A percentile compares a stretch with the other conserved stretches of the same genome.
phyloP scores from a whole-genome alignment of 2,888 invertebrate genomes.

The Phasia obesa region DNA sequence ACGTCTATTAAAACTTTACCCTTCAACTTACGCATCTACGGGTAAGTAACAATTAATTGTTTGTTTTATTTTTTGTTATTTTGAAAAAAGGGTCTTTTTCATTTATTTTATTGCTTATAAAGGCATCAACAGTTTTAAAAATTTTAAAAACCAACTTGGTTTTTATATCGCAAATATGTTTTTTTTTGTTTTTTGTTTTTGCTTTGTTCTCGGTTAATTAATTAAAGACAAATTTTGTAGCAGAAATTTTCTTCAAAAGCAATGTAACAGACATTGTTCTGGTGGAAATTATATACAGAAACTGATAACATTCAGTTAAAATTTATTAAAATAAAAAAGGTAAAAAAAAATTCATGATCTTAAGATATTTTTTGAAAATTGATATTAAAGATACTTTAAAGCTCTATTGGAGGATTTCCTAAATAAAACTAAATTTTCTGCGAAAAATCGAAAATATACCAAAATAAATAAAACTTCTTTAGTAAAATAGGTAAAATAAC shows the following conservation, averaged over 20 bases:
- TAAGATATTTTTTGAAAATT: too few species aligned
- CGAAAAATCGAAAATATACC: too few species aligned
- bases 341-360: too few species aligned
- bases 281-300: not conserved
- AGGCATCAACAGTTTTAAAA: conserved; percentile 13
- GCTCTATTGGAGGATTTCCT: too few species aligned
- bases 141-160: not conserved
- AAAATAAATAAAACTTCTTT: too few species aligned
- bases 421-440: too few species aligned
- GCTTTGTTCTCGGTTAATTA: not conserved
- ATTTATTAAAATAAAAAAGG: not conserved
- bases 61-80: not conserved
- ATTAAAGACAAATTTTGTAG: not conserved
- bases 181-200: not conserved
- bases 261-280: not conserved
- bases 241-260: not conserved
- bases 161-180: not conserved
- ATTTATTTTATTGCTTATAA: conserved; percentile 9
- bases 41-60: conserved; percentile 77
- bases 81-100: not conserved
- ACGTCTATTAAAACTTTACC: conserved; percentile 82
- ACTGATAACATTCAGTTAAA: not conserved
- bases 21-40: conserved; percentile 82
- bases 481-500: too few species aligned
- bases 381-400: too few species aligned